Evolutionary conservation across 2,113 vertebrate genomes (phyloP).

Genomic region (Oncorhynchus kisutch): DNA sequence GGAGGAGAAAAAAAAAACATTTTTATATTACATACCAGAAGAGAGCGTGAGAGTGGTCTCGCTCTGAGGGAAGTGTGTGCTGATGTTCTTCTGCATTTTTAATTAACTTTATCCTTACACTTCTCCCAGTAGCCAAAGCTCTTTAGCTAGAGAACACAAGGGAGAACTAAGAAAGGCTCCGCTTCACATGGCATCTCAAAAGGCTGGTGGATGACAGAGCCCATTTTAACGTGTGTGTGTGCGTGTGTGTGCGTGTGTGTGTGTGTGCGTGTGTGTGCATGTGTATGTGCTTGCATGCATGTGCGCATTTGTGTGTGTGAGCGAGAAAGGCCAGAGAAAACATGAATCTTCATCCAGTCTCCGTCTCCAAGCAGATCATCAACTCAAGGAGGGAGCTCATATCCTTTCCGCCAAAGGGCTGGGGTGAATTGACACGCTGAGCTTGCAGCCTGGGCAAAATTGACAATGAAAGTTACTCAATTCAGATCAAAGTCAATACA

Average conservation of each 20-base stretch:
- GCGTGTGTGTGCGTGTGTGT: background rate
- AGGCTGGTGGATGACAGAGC: slow-evolving; percentile 40
- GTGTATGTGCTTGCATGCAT: background rate
- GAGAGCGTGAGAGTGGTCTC: slow-evolving; percentile 41
- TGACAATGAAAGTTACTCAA: slow-evolving; percentile 69
- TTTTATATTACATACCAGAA: slow-evolving; percentile 38
- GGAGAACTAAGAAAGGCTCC: slow-evolving; percentile 27
- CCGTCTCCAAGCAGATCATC: slow-evolving; percentile 44
- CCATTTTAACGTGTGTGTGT: slow-evolving; percentile 12
- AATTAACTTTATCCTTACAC: slow-evolving; percentile 59
- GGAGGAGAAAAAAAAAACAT: slow-evolving; percentile 33
- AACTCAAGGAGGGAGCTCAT: slow-evolving; percentile 53
- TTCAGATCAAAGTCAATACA: slow-evolving; percentile 71
- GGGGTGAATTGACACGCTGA: slow-evolving; percentile 55
- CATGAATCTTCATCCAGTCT: slow-evolving; percentile 13
- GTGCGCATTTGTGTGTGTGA: too few species aligned
- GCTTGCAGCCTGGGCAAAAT: slow-evolving; percentile 57
- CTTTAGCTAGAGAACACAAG: slow-evolving; percentile 52
- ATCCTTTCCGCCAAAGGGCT: slow-evolving; percentile 52
- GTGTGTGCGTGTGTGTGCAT: background rate
- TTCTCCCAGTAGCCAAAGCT: slow-evolving; percentile 55
- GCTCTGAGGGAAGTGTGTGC: slow-evolving; percentile 49
- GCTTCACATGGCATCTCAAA: slow-evolving; percentile 33
- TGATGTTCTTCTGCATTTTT: slow-evolving; percentile 66
- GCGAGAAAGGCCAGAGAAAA: slow-evolving; percentile 14